Base-by-base conservation (phyloP, 2,113 vertebrate species). In the Oryzias curvinotus region DNA sequence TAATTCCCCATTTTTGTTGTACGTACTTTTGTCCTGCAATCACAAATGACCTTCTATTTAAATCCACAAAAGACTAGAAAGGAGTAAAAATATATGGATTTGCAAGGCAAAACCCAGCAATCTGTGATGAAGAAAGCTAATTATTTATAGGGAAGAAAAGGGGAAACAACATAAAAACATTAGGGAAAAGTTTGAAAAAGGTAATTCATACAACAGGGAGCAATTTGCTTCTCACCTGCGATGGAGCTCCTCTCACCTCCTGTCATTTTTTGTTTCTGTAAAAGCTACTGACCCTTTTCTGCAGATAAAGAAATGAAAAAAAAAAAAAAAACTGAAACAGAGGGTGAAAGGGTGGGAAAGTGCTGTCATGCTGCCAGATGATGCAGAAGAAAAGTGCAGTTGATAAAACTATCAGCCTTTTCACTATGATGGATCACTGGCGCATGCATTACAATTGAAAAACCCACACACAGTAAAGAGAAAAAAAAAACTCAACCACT, bases 191-290 rank as follows among this genome's bases (percentile, higher is more conserved):
- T 70, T 47, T 61, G 56, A 65, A 52, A 52, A 62, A 23, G 18
- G n/a, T 14, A 68, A 36, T 59, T 12, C 52, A 59, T 61, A 19
- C 47, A 19, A 18, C 7, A 46, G 13, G 42, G 25, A 51, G 19
- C 5, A 17, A 7, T 70, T 75, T 54, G 52, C 46, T 58, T 82
- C 84, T 90, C 71, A 88, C 88, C 88, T 87, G 77, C 76, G 67
- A 68, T 48, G 49, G 58, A 60, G 70, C 52, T 72, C 64, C 70
- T 71, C 61, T 85, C 81, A 82, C 75, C 69, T 82, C 67, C 62
- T 60, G 63, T 81, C 67, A 62, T 73, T 83, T 23, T 52, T 63
- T 81, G 68, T 71, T 62, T 68, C 68, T 75, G 68, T 73, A 73
- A 75, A 77, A 54, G 75, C 68, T 46, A 66, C 71, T 68, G 75